A percentile compares a stretch with the other conserved stretches of the same genome.
These are phyloP conservation scores for Isichthys henryi DNA, from an alignment of 2,113 vertebrate genomes.

Conservation along the genomic window DNA sequence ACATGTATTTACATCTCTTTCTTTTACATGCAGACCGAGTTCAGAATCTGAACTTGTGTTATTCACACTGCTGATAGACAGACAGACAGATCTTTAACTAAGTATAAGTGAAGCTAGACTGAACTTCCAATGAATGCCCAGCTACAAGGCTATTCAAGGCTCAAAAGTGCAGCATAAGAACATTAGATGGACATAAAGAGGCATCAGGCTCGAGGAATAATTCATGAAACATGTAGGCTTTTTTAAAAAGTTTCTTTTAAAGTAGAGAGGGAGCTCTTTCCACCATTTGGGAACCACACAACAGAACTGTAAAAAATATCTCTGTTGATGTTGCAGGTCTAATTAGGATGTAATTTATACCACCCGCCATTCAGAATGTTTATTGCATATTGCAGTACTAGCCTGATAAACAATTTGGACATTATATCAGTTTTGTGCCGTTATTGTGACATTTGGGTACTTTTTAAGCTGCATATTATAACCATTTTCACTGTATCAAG, in stretches of 20 bases:
- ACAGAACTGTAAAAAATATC: too few species aligned
- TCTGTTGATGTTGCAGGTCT: neutral
- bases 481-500: conserved; percentile 11
- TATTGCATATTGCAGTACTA: conserved; percentile 11
- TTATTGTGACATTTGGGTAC: conserved; percentile 12
- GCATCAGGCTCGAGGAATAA: neutral
- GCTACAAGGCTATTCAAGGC: neutral
- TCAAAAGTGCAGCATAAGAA: neutral
- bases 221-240: neutral
- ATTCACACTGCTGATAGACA: neutral
- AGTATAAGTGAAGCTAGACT: neutral
- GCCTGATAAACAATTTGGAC: neutral
- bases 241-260: neutral
- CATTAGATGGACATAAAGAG: neutral
- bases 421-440: neutral
- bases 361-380: conserved; percentile 8
- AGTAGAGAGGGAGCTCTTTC: neutral
- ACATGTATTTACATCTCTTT: neutral
- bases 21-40: neutral
- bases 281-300: neutral
- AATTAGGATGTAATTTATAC: conserved; percentile 24
- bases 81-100: neutral
- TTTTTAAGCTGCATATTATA: conserved; percentile 14
- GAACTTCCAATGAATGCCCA: neutral
- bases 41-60: neutral